phyloP scores from a whole-genome alignment of 2,113 vertebrate species.

The Probosciger aterrimus region DNA sequence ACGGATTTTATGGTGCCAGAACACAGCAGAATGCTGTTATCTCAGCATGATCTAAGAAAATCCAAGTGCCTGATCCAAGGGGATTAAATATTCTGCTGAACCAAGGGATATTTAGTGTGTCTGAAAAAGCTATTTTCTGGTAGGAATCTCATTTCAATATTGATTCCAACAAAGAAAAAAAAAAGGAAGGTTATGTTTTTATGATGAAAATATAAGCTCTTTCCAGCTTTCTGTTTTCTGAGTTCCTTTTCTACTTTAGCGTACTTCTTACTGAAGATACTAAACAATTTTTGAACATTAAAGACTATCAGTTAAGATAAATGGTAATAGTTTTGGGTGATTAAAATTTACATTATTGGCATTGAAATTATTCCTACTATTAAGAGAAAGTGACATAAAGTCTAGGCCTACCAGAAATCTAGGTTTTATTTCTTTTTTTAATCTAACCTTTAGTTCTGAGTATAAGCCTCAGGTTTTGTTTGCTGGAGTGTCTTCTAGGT shows the following conservation, averaged over 20 bases:
- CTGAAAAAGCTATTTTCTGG: slow-evolving; percentile 68
- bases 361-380: background rate
- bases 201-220: background rate
- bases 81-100: slow-evolving; percentile 69
- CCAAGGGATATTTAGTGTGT: slow-evolving; percentile 55
- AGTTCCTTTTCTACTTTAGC: background rate
- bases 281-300: background rate
- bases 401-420: background rate
- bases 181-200: background rate
- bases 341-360: background rate
- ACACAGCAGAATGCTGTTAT: slow-evolving; percentile 71
- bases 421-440: background rate
- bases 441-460: background rate
- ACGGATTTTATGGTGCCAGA: slow-evolving; percentile 70
- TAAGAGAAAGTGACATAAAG: background rate
- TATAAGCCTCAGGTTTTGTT: background rate
- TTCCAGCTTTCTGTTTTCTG: slow-evolving; percentile 20
- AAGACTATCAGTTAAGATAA: background rate
- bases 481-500: background rate
- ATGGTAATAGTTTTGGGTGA: background rate
- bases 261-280: background rate
- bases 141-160: slow-evolving; percentile 57
- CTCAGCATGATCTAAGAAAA: slow-evolving; percentile 74
- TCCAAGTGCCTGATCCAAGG: slow-evolving; percentile 66
- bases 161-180: background rate